A percentile compares a stretch with the other conserved stretches of the same genome.
These are phyloP conservation scores for Polietes domitor DNA, from an alignment of 2,888 invertebrate genomes.

Conservation along the genomic window DNA sequence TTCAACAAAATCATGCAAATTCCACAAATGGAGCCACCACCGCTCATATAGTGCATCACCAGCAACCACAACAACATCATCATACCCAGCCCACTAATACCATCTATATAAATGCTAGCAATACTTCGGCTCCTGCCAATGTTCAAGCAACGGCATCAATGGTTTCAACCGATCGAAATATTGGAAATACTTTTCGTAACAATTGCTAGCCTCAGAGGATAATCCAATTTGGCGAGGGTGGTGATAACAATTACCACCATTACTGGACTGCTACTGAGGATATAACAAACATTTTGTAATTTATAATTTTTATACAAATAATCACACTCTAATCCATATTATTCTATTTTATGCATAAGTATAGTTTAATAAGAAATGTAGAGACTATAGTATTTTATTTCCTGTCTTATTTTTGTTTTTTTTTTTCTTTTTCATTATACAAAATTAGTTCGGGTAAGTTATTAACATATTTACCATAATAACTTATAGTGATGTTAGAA, in stretches of 20 bases:
- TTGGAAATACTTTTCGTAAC: constrained; percentile 72
- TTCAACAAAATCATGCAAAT: constrained; percentile 66
- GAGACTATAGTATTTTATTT: background rate
- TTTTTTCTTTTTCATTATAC: background rate
- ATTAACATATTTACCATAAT: constrained; percentile 1
- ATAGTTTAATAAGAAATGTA: background rate
- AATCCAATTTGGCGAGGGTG: constrained; percentile 27
- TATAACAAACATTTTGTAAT: constrained; percentile 50
- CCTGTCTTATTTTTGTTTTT: background rate
- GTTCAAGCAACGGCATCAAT: constrained; percentile 66
- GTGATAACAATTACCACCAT: constrained; percentile 18
- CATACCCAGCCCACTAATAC: constrained; percentile 65
- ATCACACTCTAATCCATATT: background rate
- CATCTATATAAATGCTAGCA: constrained; percentile 69
- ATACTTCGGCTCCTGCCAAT: constrained; percentile 46
- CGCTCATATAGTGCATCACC: constrained; percentile 58
- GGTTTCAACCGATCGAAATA: constrained; percentile 72
- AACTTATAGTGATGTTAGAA: too few species aligned
- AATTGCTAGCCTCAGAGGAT: constrained; percentile 71
- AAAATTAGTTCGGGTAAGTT: constrained; percentile 16
- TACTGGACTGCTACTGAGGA: constrained; percentile 48
- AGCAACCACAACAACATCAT: constrained; percentile 58
- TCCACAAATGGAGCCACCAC: constrained; percentile 49
- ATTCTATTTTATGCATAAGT: background rate
- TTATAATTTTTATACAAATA: constrained; percentile 39